Percentiles rank a stretch among this genome's conserved stretches.
phyloP scores from a whole-genome alignment of 1,140 invertebrate species.

The Platorchestia sp. region DNA sequence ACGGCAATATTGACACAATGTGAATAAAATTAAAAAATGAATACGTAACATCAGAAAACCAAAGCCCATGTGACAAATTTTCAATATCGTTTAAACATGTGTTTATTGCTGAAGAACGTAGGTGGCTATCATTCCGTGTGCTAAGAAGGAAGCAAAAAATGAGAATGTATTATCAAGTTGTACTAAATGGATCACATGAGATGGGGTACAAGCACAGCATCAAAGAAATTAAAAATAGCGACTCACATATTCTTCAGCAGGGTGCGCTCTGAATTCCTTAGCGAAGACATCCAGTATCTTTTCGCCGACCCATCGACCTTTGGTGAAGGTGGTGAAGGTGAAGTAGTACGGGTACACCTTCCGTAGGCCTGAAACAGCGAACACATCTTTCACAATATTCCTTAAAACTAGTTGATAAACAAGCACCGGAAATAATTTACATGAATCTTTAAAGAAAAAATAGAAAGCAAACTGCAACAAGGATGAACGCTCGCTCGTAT shows the following conservation, averaged over 20 bases:
- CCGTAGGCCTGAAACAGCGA: constrained; percentile 82
- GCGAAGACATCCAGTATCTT: constrained; percentile 94
- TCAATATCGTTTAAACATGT: too few species aligned
- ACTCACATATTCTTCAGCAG: constrained; percentile 87
- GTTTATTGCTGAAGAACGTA: neutral
- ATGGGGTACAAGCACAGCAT: neutral
- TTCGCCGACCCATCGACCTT: constrained; percentile 96
- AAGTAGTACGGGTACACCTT: constrained; percentile 99
- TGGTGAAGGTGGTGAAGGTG: constrained; percentile 96
- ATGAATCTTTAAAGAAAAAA: neutral
- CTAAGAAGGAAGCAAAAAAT: neutral
- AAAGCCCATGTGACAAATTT: too few species aligned
- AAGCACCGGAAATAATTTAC: neutral
- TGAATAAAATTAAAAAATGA: neutral
- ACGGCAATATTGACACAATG: neutral
- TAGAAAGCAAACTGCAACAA: neutral
- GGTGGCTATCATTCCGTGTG: neutral
- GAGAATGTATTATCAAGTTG: neutral
- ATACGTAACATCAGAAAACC: neutral
- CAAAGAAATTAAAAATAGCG: neutral
- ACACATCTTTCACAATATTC: neutral
- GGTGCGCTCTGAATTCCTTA: constrained; percentile 92
- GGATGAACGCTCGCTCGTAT: neutral
- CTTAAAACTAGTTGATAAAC: neutral
- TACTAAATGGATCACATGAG: neutral